Percentiles rank a stretch among this genome's conserved stretches.
Conservation (phyloP, 2,797 vertebrate species). For the Orestias chungarensis region DNA sequence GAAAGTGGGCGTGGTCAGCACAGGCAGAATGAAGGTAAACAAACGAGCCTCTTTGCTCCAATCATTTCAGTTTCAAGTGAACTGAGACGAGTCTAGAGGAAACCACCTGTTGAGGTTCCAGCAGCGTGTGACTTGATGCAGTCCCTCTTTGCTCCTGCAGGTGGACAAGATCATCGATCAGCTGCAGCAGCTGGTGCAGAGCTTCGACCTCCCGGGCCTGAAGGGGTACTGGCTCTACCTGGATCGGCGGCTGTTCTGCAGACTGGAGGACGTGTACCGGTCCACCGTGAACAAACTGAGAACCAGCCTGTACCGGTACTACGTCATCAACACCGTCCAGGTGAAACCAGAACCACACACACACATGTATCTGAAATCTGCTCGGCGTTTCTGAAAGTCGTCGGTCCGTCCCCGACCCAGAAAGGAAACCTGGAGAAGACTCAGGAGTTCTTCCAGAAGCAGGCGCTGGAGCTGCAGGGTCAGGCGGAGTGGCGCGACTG, state of each 20-base stretch:
- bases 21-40: no score
- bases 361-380: not conserved
- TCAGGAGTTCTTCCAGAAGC: slow-evolving; percentile 95
- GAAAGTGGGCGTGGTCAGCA: no score
- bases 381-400: no score
- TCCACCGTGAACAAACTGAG: slow-evolving; percentile 92
- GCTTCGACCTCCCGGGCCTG: slow-evolving; percentile 86
- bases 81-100: no score
- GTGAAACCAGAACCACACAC: slow-evolving; percentile 68
- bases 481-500: slow-evolving; percentile 96
- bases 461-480: slow-evolving; percentile 90
- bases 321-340: slow-evolving; percentile 91
- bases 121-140: no score
- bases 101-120: no score
- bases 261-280: slow-evolving; percentile 91
- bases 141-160: slow-evolving; percentile 62
- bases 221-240: slow-evolving; percentile 95
- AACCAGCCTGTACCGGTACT: slow-evolving; percentile 93
- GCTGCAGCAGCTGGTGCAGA: slow-evolving; percentile 89
- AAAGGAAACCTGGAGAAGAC: slow-evolving; percentile 88
- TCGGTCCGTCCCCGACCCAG: slow-evolving; percentile 64
- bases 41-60: no score
- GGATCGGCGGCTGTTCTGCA: slow-evolving; percentile 90
- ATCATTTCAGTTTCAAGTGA: no score
- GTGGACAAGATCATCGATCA: slow-evolving; percentile 98